A percentile compares a stretch with the other conserved stretches of the same genome.
These are phyloP conservation scores for Cynodonichthys magdalenae DNA, from an alignment of 2,797 vertebrate species.

Conservation along the genomic window DNA sequence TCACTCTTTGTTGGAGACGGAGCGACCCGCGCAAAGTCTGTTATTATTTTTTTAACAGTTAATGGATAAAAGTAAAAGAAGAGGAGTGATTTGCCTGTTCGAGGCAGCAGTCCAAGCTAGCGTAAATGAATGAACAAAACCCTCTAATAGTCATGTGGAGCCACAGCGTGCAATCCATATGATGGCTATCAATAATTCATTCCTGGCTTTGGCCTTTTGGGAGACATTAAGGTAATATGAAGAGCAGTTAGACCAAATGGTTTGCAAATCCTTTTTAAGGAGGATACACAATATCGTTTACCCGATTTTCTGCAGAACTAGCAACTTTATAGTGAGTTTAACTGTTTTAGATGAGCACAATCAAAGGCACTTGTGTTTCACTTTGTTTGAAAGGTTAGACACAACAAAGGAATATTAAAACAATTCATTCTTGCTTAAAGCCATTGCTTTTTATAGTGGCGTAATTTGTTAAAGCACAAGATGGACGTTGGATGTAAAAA, in stretches of 20 bases:
- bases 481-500: conserved; percentile 20
- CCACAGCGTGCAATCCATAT: conserved; percentile 78
- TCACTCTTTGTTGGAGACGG: conserved; percentile 58
- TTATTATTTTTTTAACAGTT: conserved; percentile 72
- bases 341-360: conserved; percentile 67
- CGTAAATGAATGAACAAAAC: conserved; percentile 80
- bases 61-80: conserved; percentile 80
- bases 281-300: conserved; percentile 73
- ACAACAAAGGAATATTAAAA: conserved; percentile 35
- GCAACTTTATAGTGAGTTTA: conserved; percentile 63
- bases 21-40: conserved; percentile 57
- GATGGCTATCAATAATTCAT: conserved; percentile 84
- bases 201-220: conserved; percentile 78
- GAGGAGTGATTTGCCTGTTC: conserved; percentile 65
- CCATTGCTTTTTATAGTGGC: conserved; percentile 29
- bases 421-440: conserved; percentile 38
- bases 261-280: conserved; percentile 78
- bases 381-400: conserved; percentile 61
- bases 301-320: conserved; percentile 72
- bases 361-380: conserved; percentile 61
- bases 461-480: conserved; percentile 40
- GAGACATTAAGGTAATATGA: conserved; percentile 83
- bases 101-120: conserved; percentile 75
- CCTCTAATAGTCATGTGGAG: conserved; percentile 79
- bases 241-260: conserved; percentile 80